These are phyloP conservation scores for Syngnathus typhle DNA, from an alignment of 2,113 vertebrate species.

Conservation along the genomic window DNA sequence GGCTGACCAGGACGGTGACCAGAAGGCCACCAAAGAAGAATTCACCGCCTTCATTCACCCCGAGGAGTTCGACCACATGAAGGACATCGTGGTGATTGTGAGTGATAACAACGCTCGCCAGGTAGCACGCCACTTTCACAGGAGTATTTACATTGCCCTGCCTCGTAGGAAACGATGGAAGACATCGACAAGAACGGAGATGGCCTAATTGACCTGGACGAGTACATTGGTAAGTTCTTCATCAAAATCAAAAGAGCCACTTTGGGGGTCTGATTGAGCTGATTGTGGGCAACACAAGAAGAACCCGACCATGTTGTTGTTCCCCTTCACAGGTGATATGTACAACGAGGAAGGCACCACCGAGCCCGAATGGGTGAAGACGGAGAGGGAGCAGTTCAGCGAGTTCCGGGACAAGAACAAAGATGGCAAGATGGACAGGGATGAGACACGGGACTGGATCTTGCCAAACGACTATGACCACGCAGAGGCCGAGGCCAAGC, in stretches of 20 bases:
- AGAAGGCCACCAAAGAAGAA: conserved; percentile 89
- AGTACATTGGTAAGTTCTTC: conserved; percentile 86
- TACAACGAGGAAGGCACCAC: conserved; percentile 87
- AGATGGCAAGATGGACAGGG: conserved; percentile 94
- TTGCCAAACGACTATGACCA: conserved; percentile 94
- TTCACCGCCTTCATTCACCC: conserved; percentile 97
- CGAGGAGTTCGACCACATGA: conserved; percentile 96
- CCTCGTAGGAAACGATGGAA: conserved; percentile 90
- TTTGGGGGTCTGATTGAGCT: neutral
- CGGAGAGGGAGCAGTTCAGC: conserved; percentile 88
- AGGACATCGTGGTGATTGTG: conserved; percentile 93
- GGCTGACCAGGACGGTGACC: conserved; percentile 82
- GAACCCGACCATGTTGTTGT: neutral
- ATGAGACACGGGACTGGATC: conserved; percentile 96
- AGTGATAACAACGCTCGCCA: conserved; percentile 12
- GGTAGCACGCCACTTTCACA: neutral
- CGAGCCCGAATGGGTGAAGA: conserved; percentile 95
- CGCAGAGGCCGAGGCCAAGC: conserved; percentile 90
- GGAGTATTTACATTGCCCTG: neutral
- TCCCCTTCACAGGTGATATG: conserved; percentile 81
- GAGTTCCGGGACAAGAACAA: conserved; percentile 95
- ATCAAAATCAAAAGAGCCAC: neutral
- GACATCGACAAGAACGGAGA: conserved; percentile 98
- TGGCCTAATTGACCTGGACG: conserved; percentile 92
- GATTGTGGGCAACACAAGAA: neutral